Evolutionary conservation across 1,140 invertebrate species (phyloP).

Genomic region (Anagrus nilaparvatae): DNA sequence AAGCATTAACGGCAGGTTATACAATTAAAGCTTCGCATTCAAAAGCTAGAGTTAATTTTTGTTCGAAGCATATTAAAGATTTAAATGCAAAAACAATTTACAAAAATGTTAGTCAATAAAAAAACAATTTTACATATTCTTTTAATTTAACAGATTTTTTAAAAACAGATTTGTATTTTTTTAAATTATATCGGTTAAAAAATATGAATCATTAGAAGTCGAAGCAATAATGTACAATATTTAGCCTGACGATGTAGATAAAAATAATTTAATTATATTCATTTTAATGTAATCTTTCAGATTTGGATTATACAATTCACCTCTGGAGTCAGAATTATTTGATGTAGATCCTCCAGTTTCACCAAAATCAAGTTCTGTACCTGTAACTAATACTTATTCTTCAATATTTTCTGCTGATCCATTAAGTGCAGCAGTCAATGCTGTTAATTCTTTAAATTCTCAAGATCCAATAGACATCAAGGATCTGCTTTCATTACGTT

Average conservation of each 20-base stretch:
- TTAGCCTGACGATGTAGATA: constrained; percentile 47
- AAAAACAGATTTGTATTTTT: constrained; percentile 16
- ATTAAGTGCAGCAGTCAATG: constrained; percentile 22
- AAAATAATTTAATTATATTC: constrained; percentile 72
- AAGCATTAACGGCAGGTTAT: constrained; percentile 54
- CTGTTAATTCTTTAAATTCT: constrained; percentile 26
- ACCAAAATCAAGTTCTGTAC: constrained; percentile 42
- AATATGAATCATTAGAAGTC: constrained; percentile 61
- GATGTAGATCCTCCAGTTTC: constrained; percentile 70
- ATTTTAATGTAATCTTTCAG: constrained; percentile 60
- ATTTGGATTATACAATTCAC: constrained; percentile 79
- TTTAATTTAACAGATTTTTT: too few relatives aligned
- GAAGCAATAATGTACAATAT: constrained; percentile 60
- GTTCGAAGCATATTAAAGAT: constrained; percentile 64
- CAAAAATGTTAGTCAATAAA: constrained; percentile 52
- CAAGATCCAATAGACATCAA: constrained; percentile 42
- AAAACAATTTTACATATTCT: too few relatives aligned
- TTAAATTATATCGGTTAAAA: constrained; percentile 71
- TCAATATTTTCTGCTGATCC: constrained; percentile 44
- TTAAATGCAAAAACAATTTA: constrained; percentile 59
- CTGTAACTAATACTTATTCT: constrained; percentile 53
- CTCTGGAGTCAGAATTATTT: constrained; percentile 79
- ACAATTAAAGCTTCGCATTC: constrained; percentile 64
- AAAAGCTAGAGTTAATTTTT: constrained; percentile 59
- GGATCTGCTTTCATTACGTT: constrained; percentile 37